A percentile compares a stretch with the other conserved stretches of the same genome.
These are phyloP conservation scores for Phaedon cochleariae DNA, from an alignment of 2,888 invertebrate species.

Conservation along the genomic window DNA sequence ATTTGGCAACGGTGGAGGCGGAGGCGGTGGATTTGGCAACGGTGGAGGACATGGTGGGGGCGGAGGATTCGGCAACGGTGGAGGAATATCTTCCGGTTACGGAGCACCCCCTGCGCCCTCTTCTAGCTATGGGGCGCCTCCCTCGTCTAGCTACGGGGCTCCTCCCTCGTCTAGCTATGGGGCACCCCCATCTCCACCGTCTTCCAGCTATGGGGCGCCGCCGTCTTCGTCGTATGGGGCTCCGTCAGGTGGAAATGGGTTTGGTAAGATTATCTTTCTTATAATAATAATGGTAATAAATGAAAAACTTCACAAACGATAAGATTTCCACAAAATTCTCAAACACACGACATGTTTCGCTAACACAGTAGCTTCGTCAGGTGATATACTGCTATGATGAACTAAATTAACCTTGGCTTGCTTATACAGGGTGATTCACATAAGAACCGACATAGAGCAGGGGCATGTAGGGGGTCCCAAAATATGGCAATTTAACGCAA, in stretches of 20 bases:
- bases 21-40: conserved; percentile 39
- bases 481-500: too few species aligned
- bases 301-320: too few species aligned
- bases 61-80: conserved; percentile 25
- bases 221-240: conserved; percentile 52
- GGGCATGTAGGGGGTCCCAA: too few species aligned
- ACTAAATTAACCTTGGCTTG: background rate
- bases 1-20: conserved; percentile 46
- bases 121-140: conserved; percentile 44
- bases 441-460: too few species aligned
- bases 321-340: too few species aligned
- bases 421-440: too few species aligned
- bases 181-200: conserved; percentile 55
- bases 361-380: too few species aligned
- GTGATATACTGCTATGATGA: too few species aligned
- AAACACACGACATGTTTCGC: too few species aligned
- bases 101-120: conserved; percentile 49
- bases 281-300: background rate
- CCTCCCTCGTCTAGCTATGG: conserved; percentile 60
- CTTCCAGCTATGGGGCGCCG: conserved; percentile 25
- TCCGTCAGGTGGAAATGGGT: conserved; percentile 40
- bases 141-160: conserved; percentile 53
- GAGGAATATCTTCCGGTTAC: conserved; percentile 58
- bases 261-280: conserved; percentile 45
- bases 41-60: conserved; percentile 30